phyloP scores from a whole-genome alignment of 2,797 vertebrate species.

The Peromyscus melanophrys region DNA sequence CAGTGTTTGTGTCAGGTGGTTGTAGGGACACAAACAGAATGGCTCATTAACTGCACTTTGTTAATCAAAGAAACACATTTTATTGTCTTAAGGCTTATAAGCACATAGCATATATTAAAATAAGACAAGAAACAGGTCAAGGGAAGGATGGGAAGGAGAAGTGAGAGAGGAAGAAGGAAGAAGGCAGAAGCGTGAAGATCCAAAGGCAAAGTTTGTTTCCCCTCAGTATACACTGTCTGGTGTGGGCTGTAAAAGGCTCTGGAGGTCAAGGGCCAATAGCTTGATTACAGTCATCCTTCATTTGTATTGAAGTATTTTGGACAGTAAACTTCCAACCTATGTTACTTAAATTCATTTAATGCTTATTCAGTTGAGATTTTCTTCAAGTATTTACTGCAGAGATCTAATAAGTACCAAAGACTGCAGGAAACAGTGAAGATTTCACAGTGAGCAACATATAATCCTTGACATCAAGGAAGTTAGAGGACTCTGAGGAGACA shows the following conservation, averaged over 20 bases:
- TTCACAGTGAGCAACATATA: background rate
- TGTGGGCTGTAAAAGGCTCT: background rate
- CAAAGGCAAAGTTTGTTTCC: background rate
- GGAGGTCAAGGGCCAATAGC: background rate
- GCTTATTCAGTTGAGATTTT: background rate
- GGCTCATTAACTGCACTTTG: conserved; percentile 33
- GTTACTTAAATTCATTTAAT: conserved; percentile 31
- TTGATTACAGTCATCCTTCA: background rate
- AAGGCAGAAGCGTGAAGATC: background rate
- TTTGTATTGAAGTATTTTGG: background rate
- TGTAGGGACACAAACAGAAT: conserved; percentile 70
- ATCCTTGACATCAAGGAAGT: conserved; percentile 5
- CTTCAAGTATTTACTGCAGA: conserved; percentile 30
- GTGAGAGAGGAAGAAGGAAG: background rate
- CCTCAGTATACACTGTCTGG: background rate
- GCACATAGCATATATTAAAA: background rate
- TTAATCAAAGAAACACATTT: conserved; percentile 53
- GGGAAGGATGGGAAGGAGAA: background rate
- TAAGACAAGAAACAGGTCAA: background rate
- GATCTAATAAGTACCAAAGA: background rate
- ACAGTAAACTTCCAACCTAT: background rate
- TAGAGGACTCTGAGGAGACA: conserved; percentile 9
- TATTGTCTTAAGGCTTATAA: background rate
- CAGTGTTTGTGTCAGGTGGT: conserved; percentile 65
- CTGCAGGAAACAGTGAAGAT: background rate